A percentile compares a stretch with the other conserved stretches of the same genome.
These are phyloP conservation scores for Corvus hawaiiensis DNA, from an alignment of 2,113 vertebrate genomes.

Conservation along the genomic window DNA sequence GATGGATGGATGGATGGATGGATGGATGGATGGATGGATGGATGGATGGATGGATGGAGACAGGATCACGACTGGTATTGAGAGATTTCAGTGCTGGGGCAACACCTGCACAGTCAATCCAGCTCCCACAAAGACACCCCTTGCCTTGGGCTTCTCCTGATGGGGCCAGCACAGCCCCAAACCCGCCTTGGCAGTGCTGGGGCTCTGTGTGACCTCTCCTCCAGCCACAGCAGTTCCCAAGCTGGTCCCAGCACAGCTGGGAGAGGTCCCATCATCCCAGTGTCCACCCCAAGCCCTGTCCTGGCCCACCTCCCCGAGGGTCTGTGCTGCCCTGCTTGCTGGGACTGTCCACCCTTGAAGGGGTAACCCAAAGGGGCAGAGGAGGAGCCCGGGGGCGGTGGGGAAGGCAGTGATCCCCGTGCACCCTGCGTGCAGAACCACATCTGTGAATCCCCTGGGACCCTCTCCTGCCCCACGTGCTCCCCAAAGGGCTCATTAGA, in stretches of 20 bases:
- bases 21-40: background rate
- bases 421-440: rapidly evolving
- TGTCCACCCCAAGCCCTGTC: background rate
- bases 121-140: background rate
- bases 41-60: background rate
- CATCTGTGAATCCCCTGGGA: background rate
- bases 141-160: background rate
- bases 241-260: background rate
- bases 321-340: background rate
- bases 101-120: background rate
- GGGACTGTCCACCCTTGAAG: rapidly evolving
- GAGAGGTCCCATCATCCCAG: background rate
- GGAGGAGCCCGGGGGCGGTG: rapidly evolving
- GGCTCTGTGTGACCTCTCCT: background rate
- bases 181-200: rapidly evolving
- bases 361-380: background rate
- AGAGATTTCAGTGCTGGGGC: background rate
- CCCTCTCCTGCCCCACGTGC: rapidly evolving
- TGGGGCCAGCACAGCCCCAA: background rate
- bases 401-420: background rate
- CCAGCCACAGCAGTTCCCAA: background rate
- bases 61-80: background rate
- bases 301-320: background rate
- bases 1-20: background rate
- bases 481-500: slow-evolving; percentile 26